Base-by-base conservation (phyloP, 2,113 vertebrate species). In the Amia ocellicauda region DNA sequence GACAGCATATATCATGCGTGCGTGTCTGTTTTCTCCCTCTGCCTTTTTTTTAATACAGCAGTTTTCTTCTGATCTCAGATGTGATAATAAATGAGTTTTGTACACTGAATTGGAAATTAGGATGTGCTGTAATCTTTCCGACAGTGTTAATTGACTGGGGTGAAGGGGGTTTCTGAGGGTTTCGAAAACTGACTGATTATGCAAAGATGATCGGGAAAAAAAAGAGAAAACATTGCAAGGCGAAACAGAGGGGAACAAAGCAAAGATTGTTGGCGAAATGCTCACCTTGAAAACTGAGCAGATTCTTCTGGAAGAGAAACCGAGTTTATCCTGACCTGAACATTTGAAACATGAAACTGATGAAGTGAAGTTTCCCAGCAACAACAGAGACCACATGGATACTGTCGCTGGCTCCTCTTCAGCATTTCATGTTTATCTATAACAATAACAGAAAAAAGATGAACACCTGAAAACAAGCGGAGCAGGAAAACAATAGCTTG, bases 51-150 rank as follows among this genome's bases (percentile, higher is more conserved):
- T 57, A 43, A 56, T 57, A 50, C 17, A 52, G 52, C 53, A 16
- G 43, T 42, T 42, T 24, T 36, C 53, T 56, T 55, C 62, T 14
- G 49, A 23, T 53, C 60, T 19, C 47, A 62, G 47, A 62, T 62
- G 60, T 64, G 52, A 47, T 43, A 64, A 64, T 63, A 43, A 63
- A 54, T 64, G 36, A 64, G 53, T 64, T 64, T 56, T 57, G 62
- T 57, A 64, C 43, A 56, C 23, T 45, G 53, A 64, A 64, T 64
- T 36, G 26, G 62, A 64, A 64, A 64, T 64, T 57, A 64, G 40
- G 53, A 22, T 20, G 36, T 23, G 17, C 52, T 64, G 53, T 64
- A 45, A 64, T 64, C 36, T 45, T 55, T 53, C 27, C 26, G 42
- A 57, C 52, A 43, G 36, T 56, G 40, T 42, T 64, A 64, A 64